Evolutionary conservation across 2,113 vertebrate species (phyloP).

Genomic region (Microtus oregoni): DNA sequence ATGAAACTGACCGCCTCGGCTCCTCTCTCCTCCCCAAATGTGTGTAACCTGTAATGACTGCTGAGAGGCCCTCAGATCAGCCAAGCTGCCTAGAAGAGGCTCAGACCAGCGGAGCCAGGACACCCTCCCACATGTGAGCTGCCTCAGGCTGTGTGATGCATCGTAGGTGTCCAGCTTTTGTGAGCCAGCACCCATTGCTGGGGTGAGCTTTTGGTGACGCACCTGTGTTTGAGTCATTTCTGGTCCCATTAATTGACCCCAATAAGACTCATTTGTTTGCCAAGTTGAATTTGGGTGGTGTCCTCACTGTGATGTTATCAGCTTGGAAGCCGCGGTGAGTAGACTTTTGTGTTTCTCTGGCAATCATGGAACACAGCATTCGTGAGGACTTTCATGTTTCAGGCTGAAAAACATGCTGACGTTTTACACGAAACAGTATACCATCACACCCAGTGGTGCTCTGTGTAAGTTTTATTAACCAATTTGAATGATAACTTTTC

Average conservation of each 20-base stretch:
- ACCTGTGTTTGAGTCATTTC: neutral
- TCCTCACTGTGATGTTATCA: neutral
- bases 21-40: too few relatives aligned
- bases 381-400: neutral
- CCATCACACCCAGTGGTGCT: neutral
- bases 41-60: neutral
- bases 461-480: neutral
- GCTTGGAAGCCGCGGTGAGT: neutral
- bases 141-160: neutral
- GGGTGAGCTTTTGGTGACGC: neutral
- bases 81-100: too few relatives aligned
- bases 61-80: neutral
- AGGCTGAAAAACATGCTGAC: neutral
- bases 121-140: too few relatives aligned
- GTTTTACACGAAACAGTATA: neutral
- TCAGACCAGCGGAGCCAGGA: neutral
- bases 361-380: neutral
- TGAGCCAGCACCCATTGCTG: neutral
- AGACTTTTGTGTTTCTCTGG: neutral
- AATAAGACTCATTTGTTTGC: neutral
- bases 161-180: neutral
- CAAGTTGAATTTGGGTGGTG: neutral
- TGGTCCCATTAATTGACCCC: neutral
- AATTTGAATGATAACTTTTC: neutral
- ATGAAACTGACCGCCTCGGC: neutral